Conservation (phyloP, 92 coral and sea anemone species). For the Pocillopora grandis region DNA sequence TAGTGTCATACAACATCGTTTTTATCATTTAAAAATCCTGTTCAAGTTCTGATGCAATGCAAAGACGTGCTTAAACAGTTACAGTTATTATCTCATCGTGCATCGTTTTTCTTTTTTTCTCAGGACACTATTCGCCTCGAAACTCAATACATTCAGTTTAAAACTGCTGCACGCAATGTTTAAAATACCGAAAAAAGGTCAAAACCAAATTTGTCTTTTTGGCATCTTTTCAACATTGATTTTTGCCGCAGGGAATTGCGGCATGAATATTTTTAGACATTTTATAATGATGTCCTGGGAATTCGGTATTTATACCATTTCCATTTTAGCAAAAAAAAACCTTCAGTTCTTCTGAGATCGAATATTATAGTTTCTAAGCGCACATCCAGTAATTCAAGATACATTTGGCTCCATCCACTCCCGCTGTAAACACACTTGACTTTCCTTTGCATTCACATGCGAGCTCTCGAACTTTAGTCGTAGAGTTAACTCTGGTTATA, state of each 20-base stretch:
- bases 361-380: slow-evolving; percentile 10
- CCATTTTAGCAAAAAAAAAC: neutral
- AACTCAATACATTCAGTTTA: no score
- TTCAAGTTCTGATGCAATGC: no score
- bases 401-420: slow-evolving; percentile 28
- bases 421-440: slow-evolving; percentile 27
- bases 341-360: neutral
- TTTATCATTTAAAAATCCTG: no score
- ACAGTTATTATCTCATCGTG: no score
- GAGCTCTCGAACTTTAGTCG: slow-evolving; percentile 19
- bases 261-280: no score
- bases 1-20: no score
- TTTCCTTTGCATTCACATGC: slow-evolving; percentile 64
- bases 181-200: no score
- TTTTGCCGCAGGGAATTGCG: neutral
- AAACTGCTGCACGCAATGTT: no score
- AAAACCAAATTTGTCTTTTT: neutral
- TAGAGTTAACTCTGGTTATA: slow-evolving; percentile 9
- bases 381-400: slow-evolving; percentile 78
- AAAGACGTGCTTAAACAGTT: no score
- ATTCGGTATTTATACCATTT: neutral
- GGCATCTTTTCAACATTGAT: neutral
- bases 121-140: no score
- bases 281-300: no score
- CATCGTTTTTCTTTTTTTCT: no score